Conservation (phyloP, 37 sponge, comb jelly and placozoan genomes). For the Beroe forskalii region DNA sequence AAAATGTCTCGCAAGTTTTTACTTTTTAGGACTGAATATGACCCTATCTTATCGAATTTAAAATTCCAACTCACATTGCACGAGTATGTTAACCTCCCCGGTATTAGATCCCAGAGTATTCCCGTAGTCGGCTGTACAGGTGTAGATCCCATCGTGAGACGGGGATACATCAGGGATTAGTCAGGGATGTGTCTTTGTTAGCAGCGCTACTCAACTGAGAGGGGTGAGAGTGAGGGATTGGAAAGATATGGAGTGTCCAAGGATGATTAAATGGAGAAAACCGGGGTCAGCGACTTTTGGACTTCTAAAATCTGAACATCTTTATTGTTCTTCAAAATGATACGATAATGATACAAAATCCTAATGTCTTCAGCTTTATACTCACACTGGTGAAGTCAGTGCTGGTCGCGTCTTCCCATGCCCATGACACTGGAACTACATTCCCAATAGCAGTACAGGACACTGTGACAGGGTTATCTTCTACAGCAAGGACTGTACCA, state of each 20-base stretch:
- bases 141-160: conserved; percentile 7
- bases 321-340: no score
- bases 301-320: no score
- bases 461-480: conserved; percentile 9
- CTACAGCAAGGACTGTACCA: neutral
- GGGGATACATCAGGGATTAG: neutral
- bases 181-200: neutral
- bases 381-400: neutral
- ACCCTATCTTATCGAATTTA: no score
- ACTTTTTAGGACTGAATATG: no score
- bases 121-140: conserved; percentile 30
- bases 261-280: no score
- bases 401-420: neutral
- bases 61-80: neutral
- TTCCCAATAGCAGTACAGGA: conserved; percentile 19
- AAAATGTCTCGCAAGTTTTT: no score
- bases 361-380: no score
- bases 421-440: conserved; percentile 19
- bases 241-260: no score
- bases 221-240: no score
- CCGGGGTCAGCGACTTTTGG: no score
- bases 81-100: neutral
- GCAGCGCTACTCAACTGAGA: neutral
- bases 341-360: no score
- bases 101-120: neutral